Evolutionary conservation across 2,113 vertebrate genomes (phyloP).

Genomic region (Cnemophilus loriae): DNA sequence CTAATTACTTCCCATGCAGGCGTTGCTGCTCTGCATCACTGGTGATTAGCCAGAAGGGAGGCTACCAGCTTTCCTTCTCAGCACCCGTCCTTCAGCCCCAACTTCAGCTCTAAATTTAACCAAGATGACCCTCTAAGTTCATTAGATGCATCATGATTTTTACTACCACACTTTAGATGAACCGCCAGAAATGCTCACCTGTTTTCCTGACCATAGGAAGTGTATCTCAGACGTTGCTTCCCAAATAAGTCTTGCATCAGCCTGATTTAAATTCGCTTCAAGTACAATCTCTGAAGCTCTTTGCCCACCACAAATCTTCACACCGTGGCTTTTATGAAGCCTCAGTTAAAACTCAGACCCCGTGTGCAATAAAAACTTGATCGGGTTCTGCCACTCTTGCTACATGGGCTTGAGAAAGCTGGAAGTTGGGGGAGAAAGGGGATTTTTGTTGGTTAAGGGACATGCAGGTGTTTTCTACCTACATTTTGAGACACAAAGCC

Average conservation of each 20-base stretch:
- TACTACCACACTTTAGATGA: neutral
- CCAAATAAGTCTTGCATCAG: neutral
- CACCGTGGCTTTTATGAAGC: neutral
- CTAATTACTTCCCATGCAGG: conserved; percentile 5
- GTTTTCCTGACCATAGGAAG: neutral
- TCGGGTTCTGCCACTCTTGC: neutral
- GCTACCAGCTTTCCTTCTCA: neutral
- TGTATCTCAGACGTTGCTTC: neutral
- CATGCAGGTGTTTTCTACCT: neutral
- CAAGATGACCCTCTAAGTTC: neutral
- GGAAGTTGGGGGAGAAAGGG: neutral
- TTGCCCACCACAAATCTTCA: neutral
- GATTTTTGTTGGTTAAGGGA: neutral
- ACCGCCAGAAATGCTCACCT: neutral
- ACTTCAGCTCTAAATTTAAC: conserved; percentile 3
- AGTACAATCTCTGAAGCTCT: neutral
- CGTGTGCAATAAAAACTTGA: neutral
- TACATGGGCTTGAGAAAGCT: neutral
- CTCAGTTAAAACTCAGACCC: neutral
- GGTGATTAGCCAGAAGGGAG: neutral
- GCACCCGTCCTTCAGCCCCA: neutral
- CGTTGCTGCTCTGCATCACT: neutral
- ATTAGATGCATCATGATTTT: neutral
- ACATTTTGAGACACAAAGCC: neutral
- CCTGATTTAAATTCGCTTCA: neutral